Percentiles rank a stretch among this genome's conserved stretches.
Evolutionary conservation across 2,113 vertebrate genomes (phyloP).

Genomic region (Pangasianodon hypophthalmus): DNA sequence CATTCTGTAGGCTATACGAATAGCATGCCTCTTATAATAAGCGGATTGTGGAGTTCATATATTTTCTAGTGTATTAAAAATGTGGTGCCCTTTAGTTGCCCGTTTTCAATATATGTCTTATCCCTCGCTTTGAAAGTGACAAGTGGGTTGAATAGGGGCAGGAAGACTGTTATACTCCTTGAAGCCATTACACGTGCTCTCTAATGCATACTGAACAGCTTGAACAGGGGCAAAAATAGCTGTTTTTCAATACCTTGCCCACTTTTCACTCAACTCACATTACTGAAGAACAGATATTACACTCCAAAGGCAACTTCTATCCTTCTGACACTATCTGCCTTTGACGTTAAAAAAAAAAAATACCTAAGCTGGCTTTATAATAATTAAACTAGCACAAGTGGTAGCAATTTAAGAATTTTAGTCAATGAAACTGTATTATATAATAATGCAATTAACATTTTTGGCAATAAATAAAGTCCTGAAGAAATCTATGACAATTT

Average conservation of each 20-base stretch:
- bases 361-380: background rate
- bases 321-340: background rate
- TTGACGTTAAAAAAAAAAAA: background rate
- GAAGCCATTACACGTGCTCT: slow-evolving; percentile 6
- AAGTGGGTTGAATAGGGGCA: background rate
- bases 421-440: background rate
- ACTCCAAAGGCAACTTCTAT: background rate
- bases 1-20: background rate
- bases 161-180: slow-evolving; percentile 11
- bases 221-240: background rate
- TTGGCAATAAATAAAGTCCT: background rate
- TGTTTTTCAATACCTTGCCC: background rate
- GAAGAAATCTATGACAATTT: background rate
- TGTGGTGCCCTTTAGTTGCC: slow-evolving; percentile 2
- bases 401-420: background rate
- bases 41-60: slow-evolving; percentile 13
- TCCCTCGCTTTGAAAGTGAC: slow-evolving; percentile 24
- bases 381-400: background rate
- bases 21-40: slow-evolving; percentile 13
- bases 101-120: slow-evolving; percentile 21
- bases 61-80: slow-evolving; percentile 35
- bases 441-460: background rate
- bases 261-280: background rate
- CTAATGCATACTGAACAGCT: slow-evolving; percentile 18
- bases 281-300: background rate